Evolutionary conservation across 2,797 vertebrate genomes (phyloP).

Genomic region (Champsocephalus esox): DNA sequence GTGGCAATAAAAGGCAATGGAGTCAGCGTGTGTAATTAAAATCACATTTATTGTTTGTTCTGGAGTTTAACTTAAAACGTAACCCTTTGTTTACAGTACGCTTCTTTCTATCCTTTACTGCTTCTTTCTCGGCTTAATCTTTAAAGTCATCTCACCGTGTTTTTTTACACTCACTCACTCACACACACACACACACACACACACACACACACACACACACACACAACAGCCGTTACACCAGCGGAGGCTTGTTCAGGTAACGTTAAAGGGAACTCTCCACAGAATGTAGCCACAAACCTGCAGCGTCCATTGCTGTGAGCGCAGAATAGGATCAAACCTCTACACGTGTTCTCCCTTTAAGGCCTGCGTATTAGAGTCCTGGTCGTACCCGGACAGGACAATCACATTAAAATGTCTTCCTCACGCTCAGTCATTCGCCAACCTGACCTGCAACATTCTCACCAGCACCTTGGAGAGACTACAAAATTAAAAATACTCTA

Average conservation of each 20-base stretch:
- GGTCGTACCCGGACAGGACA: conserved; percentile 62
- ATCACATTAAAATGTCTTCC: conserved; percentile 60
- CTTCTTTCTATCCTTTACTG: conserved; percentile 66
- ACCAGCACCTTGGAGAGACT: conserved; percentile 81
- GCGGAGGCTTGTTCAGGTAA: conserved; percentile 62
- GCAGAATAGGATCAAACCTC: conserved; percentile 41
- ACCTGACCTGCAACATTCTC: conserved; percentile 50
- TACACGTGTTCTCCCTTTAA: conserved; percentile 62
- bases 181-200: conserved; percentile 34
- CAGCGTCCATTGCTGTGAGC: conserved; percentile 23
- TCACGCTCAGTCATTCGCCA: conserved; percentile 49
- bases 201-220: conserved; percentile 3
- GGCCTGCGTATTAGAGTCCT: conserved; percentile 75
- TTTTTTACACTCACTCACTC: conserved; percentile 24
- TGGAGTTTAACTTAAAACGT: conserved; percentile 81
- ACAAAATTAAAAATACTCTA: conserved; percentile 83
- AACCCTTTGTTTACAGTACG: conserved; percentile 80
- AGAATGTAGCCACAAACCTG: conserved; percentile 53
- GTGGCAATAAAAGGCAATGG: conserved; percentile 7
- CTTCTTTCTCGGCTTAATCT: conserved; percentile 54
- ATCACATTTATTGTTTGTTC: conserved; percentile 89
- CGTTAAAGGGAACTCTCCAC: conserved; percentile 60
- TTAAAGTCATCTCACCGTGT: conserved; percentile 35
- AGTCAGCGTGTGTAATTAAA: conserved; percentile 70
- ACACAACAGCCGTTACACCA: conserved; percentile 55